Evolutionary conservation across 1,140 invertebrate species (phyloP).

Genomic region (Anadara kagoshimensis): DNA sequence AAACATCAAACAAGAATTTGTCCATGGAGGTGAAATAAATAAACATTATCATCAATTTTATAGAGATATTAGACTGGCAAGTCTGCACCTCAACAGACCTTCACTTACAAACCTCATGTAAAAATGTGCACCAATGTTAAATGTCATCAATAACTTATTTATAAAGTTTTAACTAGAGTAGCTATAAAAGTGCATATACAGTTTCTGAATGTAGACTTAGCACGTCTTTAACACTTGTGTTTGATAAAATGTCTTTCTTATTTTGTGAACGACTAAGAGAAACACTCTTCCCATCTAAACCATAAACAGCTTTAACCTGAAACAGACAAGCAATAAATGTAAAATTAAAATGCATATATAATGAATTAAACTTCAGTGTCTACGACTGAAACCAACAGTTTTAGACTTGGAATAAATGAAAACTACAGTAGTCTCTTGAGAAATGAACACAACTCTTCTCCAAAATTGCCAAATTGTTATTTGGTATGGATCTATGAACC

Average conservation of each 20-base stretch:
- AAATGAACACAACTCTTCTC: neutral
- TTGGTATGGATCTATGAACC: too few species aligned
- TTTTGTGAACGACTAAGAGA: slow-evolving; percentile 48
- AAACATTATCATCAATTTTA: too few species aligned
- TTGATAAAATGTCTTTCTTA: slow-evolving; percentile 41
- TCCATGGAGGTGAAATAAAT: too few species aligned
- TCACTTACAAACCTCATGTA: too few species aligned
- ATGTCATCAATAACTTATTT: too few species aligned
- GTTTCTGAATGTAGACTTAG: slow-evolving; percentile 53
- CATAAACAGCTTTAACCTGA: slow-evolving; percentile 56
- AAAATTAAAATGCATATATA: neutral
- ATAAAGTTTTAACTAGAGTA: neutral
- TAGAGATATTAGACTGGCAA: too few species aligned
- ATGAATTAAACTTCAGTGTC: neutral
- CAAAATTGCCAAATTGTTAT: too few species aligned
- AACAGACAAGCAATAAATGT: slow-evolving; percentile 33
- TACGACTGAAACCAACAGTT: neutral
- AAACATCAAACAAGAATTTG: too few species aligned
- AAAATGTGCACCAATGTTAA: too few species aligned
- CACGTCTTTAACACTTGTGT: slow-evolving; percentile 39
- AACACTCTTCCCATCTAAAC: slow-evolving; percentile 45
- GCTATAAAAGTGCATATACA: slow-evolving; percentile 37
- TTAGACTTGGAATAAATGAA: neutral
- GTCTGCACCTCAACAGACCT: too few species aligned
- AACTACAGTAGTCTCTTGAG: neutral